These are phyloP conservation scores for Drosophila crucigera DNA, from an alignment of 2,888 invertebrate genomes.

Conservation along the genomic window DNA sequence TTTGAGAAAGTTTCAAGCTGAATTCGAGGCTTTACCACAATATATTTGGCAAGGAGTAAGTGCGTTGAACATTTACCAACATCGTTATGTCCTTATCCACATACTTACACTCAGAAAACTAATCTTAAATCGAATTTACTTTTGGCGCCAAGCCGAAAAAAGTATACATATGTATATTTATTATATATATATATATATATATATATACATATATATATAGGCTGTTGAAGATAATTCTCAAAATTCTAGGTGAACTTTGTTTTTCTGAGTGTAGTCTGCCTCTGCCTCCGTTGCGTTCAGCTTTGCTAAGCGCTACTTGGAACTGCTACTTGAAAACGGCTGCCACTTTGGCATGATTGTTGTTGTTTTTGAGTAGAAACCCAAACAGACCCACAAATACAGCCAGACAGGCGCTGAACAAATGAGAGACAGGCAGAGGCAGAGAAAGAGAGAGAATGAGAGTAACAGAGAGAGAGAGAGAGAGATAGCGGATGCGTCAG, in stretches of 20 bases:
- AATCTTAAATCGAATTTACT: not conserved
- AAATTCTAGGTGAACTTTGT: no score
- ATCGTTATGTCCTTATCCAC: not conserved
- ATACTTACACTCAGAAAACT: not conserved
- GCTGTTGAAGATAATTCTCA: not conserved
- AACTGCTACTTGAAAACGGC: slow-evolving; percentile 35
- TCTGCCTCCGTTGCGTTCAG: slow-evolving; percentile 11
- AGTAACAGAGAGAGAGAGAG: not conserved
- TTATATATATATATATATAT: not conserved
- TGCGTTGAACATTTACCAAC: not conserved
- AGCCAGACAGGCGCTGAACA: not conserved
- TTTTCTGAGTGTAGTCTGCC: slow-evolving; percentile 3
- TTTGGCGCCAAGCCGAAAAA: not conserved
- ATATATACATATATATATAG: not conserved
- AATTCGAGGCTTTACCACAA: not conserved
- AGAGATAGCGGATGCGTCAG: not conserved
- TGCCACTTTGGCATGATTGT: slow-evolving; percentile 31
- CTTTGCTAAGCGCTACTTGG: slow-evolving; percentile 24
- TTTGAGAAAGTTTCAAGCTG: not conserved
- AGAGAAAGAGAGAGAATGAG: not conserved
- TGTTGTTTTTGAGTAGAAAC: slow-evolving; percentile 20
- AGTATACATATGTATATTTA: no score
- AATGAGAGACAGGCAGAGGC: not conserved
- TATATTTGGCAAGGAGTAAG: not conserved
- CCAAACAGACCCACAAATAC: slow-evolving; percentile 14